Evolutionary conservation across 2,888 invertebrate genomes (phyloP).

Genomic region (Spodoptera exigua): DNA sequence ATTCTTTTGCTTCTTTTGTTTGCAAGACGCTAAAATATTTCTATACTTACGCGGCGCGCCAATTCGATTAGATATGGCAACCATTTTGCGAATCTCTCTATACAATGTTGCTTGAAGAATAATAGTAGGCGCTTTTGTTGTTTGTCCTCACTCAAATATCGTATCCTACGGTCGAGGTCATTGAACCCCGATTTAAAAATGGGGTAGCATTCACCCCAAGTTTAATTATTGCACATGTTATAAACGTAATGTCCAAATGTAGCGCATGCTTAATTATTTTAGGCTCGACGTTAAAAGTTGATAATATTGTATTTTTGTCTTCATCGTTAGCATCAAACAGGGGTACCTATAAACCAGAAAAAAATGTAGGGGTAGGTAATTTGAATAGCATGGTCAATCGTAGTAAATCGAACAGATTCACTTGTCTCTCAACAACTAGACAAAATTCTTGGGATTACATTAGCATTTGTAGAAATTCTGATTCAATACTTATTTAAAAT

Average conservation of each 20-base stretch:
- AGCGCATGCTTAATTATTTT: slow-evolving; percentile 43
- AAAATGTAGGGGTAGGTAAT: no score
- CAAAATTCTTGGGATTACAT: no score
- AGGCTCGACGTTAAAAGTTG: slow-evolving; percentile 3
- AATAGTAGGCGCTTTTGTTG: slow-evolving; percentile 48
- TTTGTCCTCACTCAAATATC: slow-evolving; percentile 12
- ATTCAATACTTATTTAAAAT: no score
- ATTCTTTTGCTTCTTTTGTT: no score
- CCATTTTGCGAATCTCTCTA: slow-evolving; percentile 47
- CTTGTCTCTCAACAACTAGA: no score
- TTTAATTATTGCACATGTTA: slow-evolving; percentile 60
- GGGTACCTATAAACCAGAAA: no score
- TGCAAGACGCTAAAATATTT: no score
- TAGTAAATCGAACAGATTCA: no score
- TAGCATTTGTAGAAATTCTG: no score
- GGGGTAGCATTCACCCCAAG: slow-evolving; percentile 65
- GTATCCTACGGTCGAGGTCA: slow-evolving; percentile 52
- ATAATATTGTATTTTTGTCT: slow-evolving; percentile 7
- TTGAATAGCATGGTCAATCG: no score
- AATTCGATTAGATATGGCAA: slow-evolving; percentile 21
- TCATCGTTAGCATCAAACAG: neutral
- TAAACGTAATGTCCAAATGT: slow-evolving; percentile 52
- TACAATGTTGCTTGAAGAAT: slow-evolving; percentile 42
- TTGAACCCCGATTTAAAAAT: slow-evolving; percentile 60
- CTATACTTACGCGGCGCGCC: no score